Percentiles rank a stretch among this genome's conserved stretches.
Conservation (phyloP, 2,113 vertebrate species). For the Nipponia nippon region DNA sequence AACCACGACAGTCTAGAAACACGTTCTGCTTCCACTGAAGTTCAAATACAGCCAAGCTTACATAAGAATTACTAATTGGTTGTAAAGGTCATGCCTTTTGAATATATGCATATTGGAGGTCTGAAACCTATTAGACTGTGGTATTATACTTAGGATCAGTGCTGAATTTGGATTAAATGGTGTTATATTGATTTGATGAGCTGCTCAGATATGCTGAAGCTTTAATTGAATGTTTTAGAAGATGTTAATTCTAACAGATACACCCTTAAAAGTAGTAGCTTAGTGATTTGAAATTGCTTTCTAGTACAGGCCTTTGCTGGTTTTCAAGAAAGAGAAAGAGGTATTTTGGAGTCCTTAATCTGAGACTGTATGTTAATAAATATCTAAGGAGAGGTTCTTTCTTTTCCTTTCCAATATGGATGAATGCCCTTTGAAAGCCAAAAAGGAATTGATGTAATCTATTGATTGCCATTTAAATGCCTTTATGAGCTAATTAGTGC, state of each 20-base stretch:
- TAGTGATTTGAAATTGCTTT: neutral
- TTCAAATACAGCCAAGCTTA: slow-evolving; percentile 15
- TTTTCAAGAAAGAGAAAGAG: neutral
- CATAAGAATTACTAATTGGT: neutral
- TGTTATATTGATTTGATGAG: slow-evolving; percentile 2
- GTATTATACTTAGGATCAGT: neutral
- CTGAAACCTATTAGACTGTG: neutral
- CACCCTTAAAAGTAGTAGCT: neutral
- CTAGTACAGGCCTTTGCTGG: neutral
- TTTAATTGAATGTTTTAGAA: slow-evolving; percentile 31
- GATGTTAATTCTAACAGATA: neutral
- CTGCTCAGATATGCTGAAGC: neutral
- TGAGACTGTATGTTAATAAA: neutral
- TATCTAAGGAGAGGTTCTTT: slow-evolving; percentile 8
- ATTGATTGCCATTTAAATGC: slow-evolving; percentile 63
- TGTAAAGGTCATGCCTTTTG: slow-evolving; percentile 6
- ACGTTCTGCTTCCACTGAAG: neutral
- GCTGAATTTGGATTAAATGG: neutral
- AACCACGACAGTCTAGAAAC: neutral
- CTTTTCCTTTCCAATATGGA: neutral
- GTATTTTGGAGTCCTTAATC: neutral
- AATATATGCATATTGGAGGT: neutral
- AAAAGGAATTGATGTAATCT: slow-evolving; percentile 46
- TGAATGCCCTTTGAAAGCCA: slow-evolving; percentile 49
- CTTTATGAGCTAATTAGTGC: slow-evolving; percentile 38